Evolutionary conservation across 1,140 invertebrate genomes (phyloP).

Genomic region (Leguminivora glycinivorella): DNA sequence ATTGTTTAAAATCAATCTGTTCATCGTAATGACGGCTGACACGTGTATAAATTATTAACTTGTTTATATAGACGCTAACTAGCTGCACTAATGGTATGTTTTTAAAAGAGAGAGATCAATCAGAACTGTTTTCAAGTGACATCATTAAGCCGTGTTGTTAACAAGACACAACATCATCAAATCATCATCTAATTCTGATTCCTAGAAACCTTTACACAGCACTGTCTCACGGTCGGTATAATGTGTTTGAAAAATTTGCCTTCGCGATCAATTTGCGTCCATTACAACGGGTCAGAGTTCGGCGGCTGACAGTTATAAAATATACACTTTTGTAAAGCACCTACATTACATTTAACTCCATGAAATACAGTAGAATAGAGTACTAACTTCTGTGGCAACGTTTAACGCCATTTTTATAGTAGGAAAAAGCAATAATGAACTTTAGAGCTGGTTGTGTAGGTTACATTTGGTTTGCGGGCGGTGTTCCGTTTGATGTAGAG

Average conservation of each 20-base stretch:
- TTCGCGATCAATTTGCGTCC: conserved; percentile 59
- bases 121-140: conserved; percentile 14
- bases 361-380: not conserved
- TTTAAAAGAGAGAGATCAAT: conserved; percentile 8
- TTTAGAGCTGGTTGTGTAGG: conserved; percentile 31
- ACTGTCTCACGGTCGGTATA: conserved; percentile 35
- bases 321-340: conserved; percentile 33
- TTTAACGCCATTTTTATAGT: conserved; percentile 20
- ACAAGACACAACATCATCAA: not conserved
- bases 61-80: conserved; percentile 13
- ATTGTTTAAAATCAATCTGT: conserved; percentile 9
- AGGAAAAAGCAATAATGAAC: conserved; percentile 29
- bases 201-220: not conserved
- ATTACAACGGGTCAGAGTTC: conserved; percentile 61
- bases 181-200: conserved; percentile 17
- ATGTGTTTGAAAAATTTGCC: conserved; percentile 54
- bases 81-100: not conserved
- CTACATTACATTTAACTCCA: not conserved
- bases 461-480: conserved; percentile 32
- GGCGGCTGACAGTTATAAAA: conserved; percentile 41
- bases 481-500: conserved; percentile 50
- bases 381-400: not conserved
- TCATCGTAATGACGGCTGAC: not conserved
- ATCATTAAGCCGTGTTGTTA: conserved; percentile 6
- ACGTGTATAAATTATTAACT: conserved; percentile 15